phyloP scores from a whole-genome alignment of 1,140 invertebrate species.

The Eulimnadia texana region DNA sequence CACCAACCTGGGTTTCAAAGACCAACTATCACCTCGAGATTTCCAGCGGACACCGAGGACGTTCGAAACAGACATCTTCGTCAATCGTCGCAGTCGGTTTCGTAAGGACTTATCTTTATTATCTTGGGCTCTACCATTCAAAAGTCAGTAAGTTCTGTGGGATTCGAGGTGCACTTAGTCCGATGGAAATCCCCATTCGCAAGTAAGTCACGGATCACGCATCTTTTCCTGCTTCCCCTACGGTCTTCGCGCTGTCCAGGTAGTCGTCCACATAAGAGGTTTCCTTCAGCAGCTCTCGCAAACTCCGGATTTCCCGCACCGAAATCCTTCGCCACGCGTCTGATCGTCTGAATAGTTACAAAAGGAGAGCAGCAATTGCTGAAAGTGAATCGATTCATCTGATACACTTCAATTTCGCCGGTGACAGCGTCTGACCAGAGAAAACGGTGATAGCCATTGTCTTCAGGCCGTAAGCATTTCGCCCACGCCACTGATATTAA shows the following conservation, averaged over 20 bases:
- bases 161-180: background rate
- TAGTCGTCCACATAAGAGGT: slow-evolving; percentile 19
- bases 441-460: slow-evolving; percentile 12
- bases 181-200: slow-evolving; percentile 1
- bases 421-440: slow-evolving; percentile 10
- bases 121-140: background rate
- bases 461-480: slow-evolving; percentile 11
- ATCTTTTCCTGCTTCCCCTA: slow-evolving; percentile 6
- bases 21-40: background rate
- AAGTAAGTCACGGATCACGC: background rate
- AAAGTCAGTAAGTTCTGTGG: background rate
- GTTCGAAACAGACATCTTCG: background rate
- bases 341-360: background rate
- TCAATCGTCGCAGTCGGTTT: background rate
- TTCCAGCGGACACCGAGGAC: background rate
- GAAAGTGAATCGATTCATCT: slow-evolving; percentile 15
- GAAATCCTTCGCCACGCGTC: background rate
- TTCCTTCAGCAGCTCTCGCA: background rate
- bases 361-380: slow-evolving; percentile 19
- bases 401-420: background rate
- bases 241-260: slow-evolving; percentile 4
- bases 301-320: background rate
- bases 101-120: background rate
- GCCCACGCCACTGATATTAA: no score
- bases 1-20: background rate